A percentile compares a stretch with the other conserved stretches of the same genome.
Conservation (phyloP, 1,140 invertebrate species). For the Brachionus rotundiformis region DNA sequence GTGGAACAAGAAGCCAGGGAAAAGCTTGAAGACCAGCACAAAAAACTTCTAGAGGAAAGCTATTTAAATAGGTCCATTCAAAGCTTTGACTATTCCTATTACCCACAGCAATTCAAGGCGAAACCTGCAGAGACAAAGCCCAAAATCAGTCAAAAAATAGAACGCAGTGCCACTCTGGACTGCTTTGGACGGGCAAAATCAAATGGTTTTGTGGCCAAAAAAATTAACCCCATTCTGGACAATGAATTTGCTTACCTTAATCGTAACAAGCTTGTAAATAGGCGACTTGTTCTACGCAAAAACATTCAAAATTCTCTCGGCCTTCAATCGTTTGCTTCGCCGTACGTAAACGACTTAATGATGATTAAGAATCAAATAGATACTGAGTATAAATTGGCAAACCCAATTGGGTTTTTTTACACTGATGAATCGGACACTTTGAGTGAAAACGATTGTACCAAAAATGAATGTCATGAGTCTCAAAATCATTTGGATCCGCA, state of each 20-base stretch:
- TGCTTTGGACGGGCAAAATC: background rate
- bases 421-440: background rate
- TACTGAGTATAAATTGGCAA: conserved; percentile 3
- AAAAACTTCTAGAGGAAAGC: background rate
- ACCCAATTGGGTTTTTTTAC: background rate
- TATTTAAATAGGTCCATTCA: background rate
- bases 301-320: background rate
- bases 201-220: conserved; percentile 18
- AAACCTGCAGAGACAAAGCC: background rate
- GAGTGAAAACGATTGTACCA: background rate
- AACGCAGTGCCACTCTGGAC: background rate
- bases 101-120: background rate
- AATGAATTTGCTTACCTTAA: conserved; percentile 4
- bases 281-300: background rate
- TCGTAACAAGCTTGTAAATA: conserved; percentile 31
- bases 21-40: conserved; percentile 2
- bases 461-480: background rate
- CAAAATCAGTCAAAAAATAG: background rate
- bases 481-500: background rate
- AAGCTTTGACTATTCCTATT: conserved; percentile 29
- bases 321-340: background rate
- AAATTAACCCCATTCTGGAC: conserved; percentile 22
- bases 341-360: background rate
- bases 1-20: background rate
- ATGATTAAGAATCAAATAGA: conserved; percentile 1